Evolutionary conservation across 2,797 vertebrate species (phyloP).

Genomic region (Mormyrops boulengeri): DNA sequence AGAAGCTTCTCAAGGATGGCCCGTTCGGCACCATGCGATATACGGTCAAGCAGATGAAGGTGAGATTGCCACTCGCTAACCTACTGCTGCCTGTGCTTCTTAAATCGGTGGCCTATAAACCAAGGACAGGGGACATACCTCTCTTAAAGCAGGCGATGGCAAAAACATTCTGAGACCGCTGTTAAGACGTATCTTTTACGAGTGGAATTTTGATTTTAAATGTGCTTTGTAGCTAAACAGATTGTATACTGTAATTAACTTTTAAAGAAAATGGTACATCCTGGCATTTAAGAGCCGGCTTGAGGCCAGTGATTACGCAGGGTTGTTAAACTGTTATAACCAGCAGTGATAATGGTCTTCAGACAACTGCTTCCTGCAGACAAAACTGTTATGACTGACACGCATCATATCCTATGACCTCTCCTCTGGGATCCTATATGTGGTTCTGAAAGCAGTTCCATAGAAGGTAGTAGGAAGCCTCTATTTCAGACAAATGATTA

Average conservation of each 20-base stretch:
- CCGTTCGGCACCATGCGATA: constrained; percentile 90
- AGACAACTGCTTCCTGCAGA: background rate
- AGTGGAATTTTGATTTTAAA: background rate
- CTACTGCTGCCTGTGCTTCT: background rate
- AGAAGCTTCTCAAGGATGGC: constrained; percentile 88
- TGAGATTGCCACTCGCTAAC: constrained; percentile 37
- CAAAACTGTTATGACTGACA: background rate
- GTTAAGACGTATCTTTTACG: background rate
- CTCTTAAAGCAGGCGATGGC: background rate
- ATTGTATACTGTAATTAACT: background rate
- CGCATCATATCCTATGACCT: background rate
- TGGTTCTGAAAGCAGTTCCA: background rate
- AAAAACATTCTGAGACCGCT: background rate
- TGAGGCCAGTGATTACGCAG: background rate
- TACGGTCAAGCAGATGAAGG: constrained; percentile 97
- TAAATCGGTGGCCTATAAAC: background rate
- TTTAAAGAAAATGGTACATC: background rate
- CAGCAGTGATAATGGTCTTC: background rate
- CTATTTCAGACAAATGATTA: background rate
- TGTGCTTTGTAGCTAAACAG: background rate
- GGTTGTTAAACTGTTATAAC: background rate
- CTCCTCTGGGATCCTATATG: background rate
- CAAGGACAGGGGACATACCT: background rate
- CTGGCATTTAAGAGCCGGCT: background rate
- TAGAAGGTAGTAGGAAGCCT: background rate